Conservation (phyloP, 2,888 invertebrate genomes). For the Amblyjoppa proteus region DNA sequence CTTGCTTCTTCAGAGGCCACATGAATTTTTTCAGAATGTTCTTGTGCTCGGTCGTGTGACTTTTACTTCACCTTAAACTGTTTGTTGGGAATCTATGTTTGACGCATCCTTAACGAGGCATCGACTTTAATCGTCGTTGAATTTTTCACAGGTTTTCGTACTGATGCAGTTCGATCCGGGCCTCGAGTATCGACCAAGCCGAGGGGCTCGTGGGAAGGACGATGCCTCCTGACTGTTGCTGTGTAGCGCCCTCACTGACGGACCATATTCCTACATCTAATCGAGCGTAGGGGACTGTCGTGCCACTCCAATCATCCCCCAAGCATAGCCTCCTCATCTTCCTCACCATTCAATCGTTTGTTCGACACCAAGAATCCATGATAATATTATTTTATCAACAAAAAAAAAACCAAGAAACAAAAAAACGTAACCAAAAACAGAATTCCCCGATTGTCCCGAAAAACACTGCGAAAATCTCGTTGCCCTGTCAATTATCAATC, state of each 20-base stretch:
- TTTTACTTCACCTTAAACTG: too few species aligned
- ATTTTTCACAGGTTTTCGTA: constrained; percentile 93
- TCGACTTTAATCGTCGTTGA: neutral
- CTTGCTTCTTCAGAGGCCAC: too few species aligned
- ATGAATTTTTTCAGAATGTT: too few species aligned
- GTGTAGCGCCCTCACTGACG: constrained; percentile 99
- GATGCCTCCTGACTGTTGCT: constrained; percentile 99
- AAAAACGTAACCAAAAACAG: neutral
- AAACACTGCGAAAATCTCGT: constrained; percentile 41
- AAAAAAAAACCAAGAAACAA: constrained; percentile 4
- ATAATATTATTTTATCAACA: constrained; percentile 35
- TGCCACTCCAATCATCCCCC: constrained; percentile 77
- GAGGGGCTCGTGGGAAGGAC: constrained; percentile 93
- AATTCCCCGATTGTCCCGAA: constrained; percentile 25
- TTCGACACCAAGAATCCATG: neutral
- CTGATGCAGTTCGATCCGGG: constrained; percentile 99
- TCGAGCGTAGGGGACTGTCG: constrained; percentile 76
- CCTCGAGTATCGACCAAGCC: constrained; percentile 96
- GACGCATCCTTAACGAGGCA: neutral
- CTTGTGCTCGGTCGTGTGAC: too few species aligned
- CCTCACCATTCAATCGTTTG: constrained; percentile 48
- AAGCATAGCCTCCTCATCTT: constrained; percentile 70
- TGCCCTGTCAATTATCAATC: constrained; percentile 64
- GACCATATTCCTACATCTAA: constrained; percentile 97
- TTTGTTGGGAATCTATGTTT: too few species aligned